These are phyloP conservation scores for Thecophora atra DNA, from an alignment of 2,888 invertebrate genomes.

Conservation along the genomic window DNA sequence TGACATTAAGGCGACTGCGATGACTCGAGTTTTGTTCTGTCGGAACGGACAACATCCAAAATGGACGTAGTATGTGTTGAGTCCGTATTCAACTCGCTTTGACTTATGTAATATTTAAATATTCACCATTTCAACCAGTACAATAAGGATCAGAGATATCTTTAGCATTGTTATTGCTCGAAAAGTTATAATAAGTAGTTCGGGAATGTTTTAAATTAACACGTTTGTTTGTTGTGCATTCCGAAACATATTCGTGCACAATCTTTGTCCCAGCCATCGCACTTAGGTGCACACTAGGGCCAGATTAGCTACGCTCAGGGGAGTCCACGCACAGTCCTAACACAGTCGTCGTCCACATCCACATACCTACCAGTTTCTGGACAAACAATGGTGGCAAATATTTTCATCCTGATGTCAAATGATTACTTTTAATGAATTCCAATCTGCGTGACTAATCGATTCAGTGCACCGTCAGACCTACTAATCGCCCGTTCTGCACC, in stretches of 20 bases:
- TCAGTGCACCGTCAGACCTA: constrained; percentile 50
- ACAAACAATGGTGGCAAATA: constrained; percentile 54
- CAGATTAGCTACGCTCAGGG: constrained; percentile 59
- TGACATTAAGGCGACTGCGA: neutral
- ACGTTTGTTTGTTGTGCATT: no score
- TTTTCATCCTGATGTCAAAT: constrained; percentile 67
- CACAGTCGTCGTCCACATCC: constrained; percentile 26
- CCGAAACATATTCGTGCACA: no score
- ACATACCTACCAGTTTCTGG: constrained; percentile 5
- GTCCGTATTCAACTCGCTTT: no score
- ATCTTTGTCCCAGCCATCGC: neutral
- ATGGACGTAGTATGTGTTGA: no score
- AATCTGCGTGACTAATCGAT: constrained; percentile 66
- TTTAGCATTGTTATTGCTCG: no score
- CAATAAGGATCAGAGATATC: no score
- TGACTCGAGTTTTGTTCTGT: constrained; percentile 21
- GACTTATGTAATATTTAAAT: no score
- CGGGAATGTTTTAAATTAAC: no score
- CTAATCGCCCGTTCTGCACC: constrained; percentile 36
- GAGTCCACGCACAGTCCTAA: constrained; percentile 48
- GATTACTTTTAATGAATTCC: constrained; percentile 66
- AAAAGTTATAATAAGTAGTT: no score
- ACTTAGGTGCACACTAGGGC: constrained; percentile 33
- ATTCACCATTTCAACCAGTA: no score
- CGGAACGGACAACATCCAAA: no score